Evolutionary conservation across 2,113 vertebrate species (phyloP).

Genomic region (Aspiorhynchus laticeps): DNA sequence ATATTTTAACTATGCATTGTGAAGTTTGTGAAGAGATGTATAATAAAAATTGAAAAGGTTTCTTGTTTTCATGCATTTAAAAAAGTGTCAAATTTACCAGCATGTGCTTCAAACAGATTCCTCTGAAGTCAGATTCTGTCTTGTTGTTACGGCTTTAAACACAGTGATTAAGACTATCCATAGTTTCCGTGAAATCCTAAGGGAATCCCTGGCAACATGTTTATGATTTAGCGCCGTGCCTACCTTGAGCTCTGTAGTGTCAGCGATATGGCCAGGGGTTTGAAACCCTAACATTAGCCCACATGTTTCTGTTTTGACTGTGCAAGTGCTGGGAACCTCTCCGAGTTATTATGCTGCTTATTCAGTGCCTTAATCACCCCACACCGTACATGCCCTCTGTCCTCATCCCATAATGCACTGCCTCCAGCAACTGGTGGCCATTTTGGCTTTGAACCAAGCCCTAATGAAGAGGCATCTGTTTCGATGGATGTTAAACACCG

Average conservation of each 20-base stretch:
- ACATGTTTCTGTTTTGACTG: constrained; percentile 83
- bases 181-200: constrained; percentile 43
- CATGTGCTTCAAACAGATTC: constrained; percentile 27
- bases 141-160: constrained; percentile 44
- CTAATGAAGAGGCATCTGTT: constrained; percentile 68
- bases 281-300: constrained; percentile 72
- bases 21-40: background rate
- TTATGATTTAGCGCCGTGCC: constrained; percentile 57
- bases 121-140: constrained; percentile 40
- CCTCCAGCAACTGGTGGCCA: constrained; percentile 50
- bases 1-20: background rate
- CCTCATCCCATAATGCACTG: constrained; percentile 55
- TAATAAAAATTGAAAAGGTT: background rate
- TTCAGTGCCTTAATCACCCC: constrained; percentile 80
- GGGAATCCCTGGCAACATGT: constrained; percentile 57
- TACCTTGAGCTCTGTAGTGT: constrained; percentile 60
- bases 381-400: constrained; percentile 77
- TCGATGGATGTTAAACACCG: constrained; percentile 70
- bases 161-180: constrained; percentile 55
- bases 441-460: constrained; percentile 60
- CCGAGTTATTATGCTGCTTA: constrained; percentile 75
- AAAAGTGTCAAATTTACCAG: background rate
- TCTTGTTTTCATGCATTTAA: background rate
- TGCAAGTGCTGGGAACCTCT: constrained; percentile 74
- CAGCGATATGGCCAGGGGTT: constrained; percentile 64